Percentiles rank a stretch among this genome's conserved stretches.
Evolutionary conservation across 2,113 vertebrate genomes (phyloP).

Genomic region (Alethe castanea): DNA sequence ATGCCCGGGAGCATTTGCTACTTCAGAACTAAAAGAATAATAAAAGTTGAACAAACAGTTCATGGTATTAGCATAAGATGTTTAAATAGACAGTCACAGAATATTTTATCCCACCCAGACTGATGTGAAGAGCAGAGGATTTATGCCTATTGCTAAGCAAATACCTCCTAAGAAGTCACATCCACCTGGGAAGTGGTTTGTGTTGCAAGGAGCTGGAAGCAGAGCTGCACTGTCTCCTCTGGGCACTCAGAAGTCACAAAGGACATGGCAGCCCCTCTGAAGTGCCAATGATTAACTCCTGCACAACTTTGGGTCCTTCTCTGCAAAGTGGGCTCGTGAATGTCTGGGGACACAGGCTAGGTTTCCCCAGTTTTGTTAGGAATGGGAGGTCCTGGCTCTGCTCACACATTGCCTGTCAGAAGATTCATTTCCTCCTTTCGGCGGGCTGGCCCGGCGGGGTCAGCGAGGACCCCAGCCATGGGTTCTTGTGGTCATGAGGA

Average conservation of each 20-base stretch:
- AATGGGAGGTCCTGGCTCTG: background rate
- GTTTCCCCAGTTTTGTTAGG: background rate
- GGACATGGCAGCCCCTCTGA: too few relatives aligned
- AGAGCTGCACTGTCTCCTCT: background rate
- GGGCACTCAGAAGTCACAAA: background rate
- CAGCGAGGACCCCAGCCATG: accelerated
- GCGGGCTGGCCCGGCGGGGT: accelerated
- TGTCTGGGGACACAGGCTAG: background rate
- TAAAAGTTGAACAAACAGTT: slow-evolving; percentile 11
- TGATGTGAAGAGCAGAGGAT: background rate
- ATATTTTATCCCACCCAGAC: background rate
- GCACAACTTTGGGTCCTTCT: background rate
- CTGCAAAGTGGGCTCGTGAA: background rate
- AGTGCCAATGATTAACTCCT: background rate
- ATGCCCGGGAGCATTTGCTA: background rate
- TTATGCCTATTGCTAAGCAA: background rate
- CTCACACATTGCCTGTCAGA: accelerated
- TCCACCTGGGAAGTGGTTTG: background rate
- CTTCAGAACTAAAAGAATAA: background rate
- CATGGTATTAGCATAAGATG: background rate
- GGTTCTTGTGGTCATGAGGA: background rate
- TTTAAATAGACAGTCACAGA: slow-evolving; percentile 13
- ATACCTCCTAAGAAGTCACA: background rate
- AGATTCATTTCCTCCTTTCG: background rate
- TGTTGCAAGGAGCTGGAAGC: background rate